phyloP scores from a whole-genome alignment of 2,888 invertebrate species.

The Apodemia zela region DNA sequence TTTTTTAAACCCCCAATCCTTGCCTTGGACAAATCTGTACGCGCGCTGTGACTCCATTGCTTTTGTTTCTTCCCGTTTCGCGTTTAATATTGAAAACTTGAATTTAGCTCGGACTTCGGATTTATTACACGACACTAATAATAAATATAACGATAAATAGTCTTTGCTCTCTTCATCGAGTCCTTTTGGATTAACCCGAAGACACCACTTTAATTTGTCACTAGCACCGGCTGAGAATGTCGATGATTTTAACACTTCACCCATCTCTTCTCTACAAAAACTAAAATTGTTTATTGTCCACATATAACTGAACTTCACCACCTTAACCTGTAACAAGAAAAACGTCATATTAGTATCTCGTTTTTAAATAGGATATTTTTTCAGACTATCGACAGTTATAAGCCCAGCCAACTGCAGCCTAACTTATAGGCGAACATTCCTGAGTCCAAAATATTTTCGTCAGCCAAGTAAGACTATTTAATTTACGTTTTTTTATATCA shows the following conservation, averaged over 20 bases:
- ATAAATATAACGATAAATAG: slow-evolving; percentile 98
- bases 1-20: slow-evolving; percentile 99
- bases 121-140: slow-evolving; percentile 99
- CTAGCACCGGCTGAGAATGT: slow-evolving; percentile 99
- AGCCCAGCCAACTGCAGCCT: too few relatives aligned
- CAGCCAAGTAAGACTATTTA: too few relatives aligned
- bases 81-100: slow-evolving; percentile 99
- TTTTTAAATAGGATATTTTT: too few relatives aligned
- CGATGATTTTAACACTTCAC: slow-evolving; percentile 99
- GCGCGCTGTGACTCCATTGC: slow-evolving; percentile 99
- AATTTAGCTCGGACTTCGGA: slow-evolving; percentile 99
- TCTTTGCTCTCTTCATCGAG: slow-evolving; percentile 99
- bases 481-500: too few relatives aligned
- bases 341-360: slow-evolving; percentile 22
- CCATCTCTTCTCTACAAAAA: slow-evolving; percentile 99
- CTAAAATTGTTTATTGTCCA: slow-evolving; percentile 99
- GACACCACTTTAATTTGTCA: slow-evolving; percentile 99
- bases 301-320: slow-evolving; percentile 99
- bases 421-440: too few relatives aligned
- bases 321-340: slow-evolving; percentile 93
- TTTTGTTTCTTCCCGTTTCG: slow-evolving; percentile 99
- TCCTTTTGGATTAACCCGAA: slow-evolving; percentile 99
- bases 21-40: slow-evolving; percentile 99
- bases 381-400: too few relatives aligned
- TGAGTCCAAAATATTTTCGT: too few relatives aligned